These are phyloP conservation scores for Poicephalus meyeri DNA, from an alignment of 2,113 vertebrate species.

Conservation along the genomic window DNA sequence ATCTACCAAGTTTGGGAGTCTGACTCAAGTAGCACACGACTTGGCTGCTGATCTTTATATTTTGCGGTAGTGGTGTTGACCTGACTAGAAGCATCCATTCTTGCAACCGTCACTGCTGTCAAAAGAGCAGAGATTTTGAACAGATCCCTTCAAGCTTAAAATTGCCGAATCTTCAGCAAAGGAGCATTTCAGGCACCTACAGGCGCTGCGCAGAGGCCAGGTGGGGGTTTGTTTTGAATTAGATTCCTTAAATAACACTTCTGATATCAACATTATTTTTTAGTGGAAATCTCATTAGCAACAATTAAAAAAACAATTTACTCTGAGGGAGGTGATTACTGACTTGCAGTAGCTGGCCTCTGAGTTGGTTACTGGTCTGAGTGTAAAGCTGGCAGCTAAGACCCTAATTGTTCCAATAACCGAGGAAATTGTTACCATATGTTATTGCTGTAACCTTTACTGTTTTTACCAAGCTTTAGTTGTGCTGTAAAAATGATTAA, in stretches of 20 bases:
- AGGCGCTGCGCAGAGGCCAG: neutral
- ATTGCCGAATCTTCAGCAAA: neutral
- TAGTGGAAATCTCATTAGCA: neutral
- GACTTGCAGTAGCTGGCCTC: neutral
- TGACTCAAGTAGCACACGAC: neutral
- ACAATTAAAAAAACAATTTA: neutral
- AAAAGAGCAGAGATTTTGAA: neutral
- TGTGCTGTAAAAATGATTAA: neutral
- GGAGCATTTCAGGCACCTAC: neutral
- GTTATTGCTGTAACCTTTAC: neutral
- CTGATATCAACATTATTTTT: neutral
- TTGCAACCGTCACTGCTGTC: neutral
- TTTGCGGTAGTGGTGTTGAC: neutral
- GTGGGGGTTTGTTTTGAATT: neutral
- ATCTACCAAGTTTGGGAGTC: neutral
- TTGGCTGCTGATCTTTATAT: neutral
- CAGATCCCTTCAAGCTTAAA: neutral
- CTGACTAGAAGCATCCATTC: neutral
- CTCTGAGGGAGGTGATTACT: neutral
- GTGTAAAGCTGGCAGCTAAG: neutral
- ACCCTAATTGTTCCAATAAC: neutral
- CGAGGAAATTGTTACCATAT: neutral
- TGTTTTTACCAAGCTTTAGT: neutral
- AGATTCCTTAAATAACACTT: neutral
- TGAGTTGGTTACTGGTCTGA: neutral